Percentiles rank a stretch among this genome's conserved stretches.
These are phyloP conservation scores for Lasioglossum lativentre DNA, from an alignment of 2,888 invertebrate species.

Conservation along the genomic window DNA sequence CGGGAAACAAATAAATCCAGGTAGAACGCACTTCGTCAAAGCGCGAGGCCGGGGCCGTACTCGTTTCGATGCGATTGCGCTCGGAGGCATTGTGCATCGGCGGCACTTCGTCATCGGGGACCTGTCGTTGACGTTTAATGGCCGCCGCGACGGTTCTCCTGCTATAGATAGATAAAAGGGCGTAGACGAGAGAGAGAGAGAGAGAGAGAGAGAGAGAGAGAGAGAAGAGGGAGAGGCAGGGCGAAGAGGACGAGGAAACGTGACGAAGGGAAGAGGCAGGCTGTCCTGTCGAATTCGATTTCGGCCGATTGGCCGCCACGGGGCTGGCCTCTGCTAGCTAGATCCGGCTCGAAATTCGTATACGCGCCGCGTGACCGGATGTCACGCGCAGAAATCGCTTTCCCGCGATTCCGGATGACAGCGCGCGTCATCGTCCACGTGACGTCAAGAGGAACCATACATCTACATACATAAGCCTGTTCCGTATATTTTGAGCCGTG, in stretches of 20 bases:
- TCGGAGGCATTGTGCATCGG: slow-evolving; percentile 74
- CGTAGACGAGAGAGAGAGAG: slow-evolving; percentile 25
- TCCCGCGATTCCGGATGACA: slow-evolving; percentile 68
- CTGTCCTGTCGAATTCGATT: slow-evolving; percentile 71
- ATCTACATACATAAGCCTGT: slow-evolving; percentile 30
- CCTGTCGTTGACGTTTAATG: slow-evolving; percentile 81
- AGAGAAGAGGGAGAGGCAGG: neutral
- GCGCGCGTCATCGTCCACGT: slow-evolving; percentile 65
- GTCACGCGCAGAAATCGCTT: slow-evolving; percentile 71
- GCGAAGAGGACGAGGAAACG: slow-evolving; percentile 29
- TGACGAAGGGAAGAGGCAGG: slow-evolving; percentile 44
- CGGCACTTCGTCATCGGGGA: slow-evolving; percentile 78
- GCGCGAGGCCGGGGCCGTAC: slow-evolving; percentile 44
- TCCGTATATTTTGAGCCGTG: slow-evolving; percentile 47
- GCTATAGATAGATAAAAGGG: slow-evolving; percentile 65
- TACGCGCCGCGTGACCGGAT: slow-evolving; percentile 66
- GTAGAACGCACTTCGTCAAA: slow-evolving; percentile 75
- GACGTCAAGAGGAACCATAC: slow-evolving; percentile 60
- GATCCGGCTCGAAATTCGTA: slow-evolving; percentile 56
- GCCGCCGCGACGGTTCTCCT: slow-evolving; percentile 67
- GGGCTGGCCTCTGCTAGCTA: slow-evolving; percentile 8
- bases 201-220: neutral
- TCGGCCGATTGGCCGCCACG: slow-evolving; percentile 49
- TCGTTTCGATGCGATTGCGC: slow-evolving; percentile 70
- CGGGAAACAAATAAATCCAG: slow-evolving; percentile 73